These are phyloP conservation scores for Lepidurus couesii DNA, from an alignment of 1,140 invertebrate species.

Conservation along the genomic window DNA sequence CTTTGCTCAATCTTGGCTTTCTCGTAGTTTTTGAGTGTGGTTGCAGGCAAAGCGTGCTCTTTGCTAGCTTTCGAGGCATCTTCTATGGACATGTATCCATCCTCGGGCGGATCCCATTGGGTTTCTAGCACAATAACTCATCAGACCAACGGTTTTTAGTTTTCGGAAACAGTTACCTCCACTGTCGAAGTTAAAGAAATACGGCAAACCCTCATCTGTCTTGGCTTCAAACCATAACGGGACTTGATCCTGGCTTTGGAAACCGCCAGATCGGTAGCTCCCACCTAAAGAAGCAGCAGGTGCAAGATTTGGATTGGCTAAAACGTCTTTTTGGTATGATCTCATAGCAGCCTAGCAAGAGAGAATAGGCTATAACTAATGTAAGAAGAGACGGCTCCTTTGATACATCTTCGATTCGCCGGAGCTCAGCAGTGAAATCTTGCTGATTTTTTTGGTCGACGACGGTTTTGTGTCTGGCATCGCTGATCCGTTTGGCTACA, in stretches of 20 bases:
- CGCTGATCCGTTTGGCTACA: constrained; percentile 77
- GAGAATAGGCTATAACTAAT: constrained; percentile 31
- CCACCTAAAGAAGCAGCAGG: constrained; percentile 39
- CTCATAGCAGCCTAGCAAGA: constrained; percentile 62
- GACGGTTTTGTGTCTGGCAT: constrained; percentile 74
- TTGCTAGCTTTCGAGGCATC: constrained; percentile 47
- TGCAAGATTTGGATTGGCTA: constrained; percentile 60
- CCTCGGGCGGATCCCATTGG: constrained; percentile 57
- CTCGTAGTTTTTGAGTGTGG: constrained; percentile 42
- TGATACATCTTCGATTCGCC: constrained; percentile 75
- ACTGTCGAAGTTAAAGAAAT: constrained; percentile 75
- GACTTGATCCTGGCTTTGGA: constrained; percentile 41
- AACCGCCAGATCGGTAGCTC: constrained; percentile 34
- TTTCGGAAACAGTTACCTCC: constrained; percentile 53
- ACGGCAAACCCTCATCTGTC: constrained; percentile 62
- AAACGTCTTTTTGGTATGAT: constrained; percentile 72
- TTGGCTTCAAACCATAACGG: constrained; percentile 63
- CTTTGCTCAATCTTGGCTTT: constrained; percentile 47
- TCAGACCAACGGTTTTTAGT: not conserved
- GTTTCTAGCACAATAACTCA: constrained; percentile 48
- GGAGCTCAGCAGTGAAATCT: constrained; percentile 71
- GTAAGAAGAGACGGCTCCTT: not conserved
- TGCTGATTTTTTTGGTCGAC: constrained; percentile 68
- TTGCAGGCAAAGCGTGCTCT: constrained; percentile 36
- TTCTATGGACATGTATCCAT: constrained; percentile 56